Evolutionary conservation across 1,140 invertebrate genomes (phyloP).

Genomic region (Agrilus planipennis): DNA sequence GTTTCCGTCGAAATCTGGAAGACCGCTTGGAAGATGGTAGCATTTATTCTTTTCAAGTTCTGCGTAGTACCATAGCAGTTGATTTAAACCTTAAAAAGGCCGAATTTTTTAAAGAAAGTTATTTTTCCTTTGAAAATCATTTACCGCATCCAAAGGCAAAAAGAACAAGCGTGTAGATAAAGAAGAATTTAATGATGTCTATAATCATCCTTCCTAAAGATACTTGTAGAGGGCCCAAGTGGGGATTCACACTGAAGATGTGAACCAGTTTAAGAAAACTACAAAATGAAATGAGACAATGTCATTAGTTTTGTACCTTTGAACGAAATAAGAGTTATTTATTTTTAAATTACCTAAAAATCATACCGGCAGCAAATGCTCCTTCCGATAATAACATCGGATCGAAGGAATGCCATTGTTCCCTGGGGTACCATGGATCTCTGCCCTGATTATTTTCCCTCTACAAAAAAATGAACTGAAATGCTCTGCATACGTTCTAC

Average conservation of each 20-base stretch:
- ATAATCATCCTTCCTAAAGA: slow-evolving; percentile 75
- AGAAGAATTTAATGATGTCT: slow-evolving; percentile 81
- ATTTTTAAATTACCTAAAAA: slow-evolving; percentile 55
- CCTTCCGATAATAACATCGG: slow-evolving; percentile 91
- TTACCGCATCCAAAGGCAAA: slow-evolving; percentile 73
- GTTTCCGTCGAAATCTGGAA: slow-evolving; percentile 53
- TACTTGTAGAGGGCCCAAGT: slow-evolving; percentile 77
- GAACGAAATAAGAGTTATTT: not conserved
- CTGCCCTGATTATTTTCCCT: slow-evolving; percentile 56
- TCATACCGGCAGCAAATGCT: slow-evolving; percentile 90
- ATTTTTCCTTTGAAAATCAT: slow-evolving; percentile 12
- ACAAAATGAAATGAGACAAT: slow-evolving; percentile 14
- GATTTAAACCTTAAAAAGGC: slow-evolving; percentile 53
- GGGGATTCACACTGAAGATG: slow-evolving; percentile 83
- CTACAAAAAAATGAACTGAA: slow-evolving; percentile 32
- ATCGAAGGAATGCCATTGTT: slow-evolving; percentile 87
- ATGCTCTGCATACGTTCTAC: not conserved
- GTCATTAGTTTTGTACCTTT: not conserved
- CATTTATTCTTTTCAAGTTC: slow-evolving; percentile 68
- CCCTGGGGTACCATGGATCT: slow-evolving; percentile 71
- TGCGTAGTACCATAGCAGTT: slow-evolving; percentile 84
- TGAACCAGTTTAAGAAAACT: slow-evolving; percentile 80
- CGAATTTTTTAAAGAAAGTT: not conserved
- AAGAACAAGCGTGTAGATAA: slow-evolving; percentile 70
- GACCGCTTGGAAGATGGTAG: slow-evolving; percentile 44